These are phyloP conservation scores for Rapana venosa DNA, from an alignment of 2,888 invertebrate genomes.

Conservation along the genomic window DNA sequence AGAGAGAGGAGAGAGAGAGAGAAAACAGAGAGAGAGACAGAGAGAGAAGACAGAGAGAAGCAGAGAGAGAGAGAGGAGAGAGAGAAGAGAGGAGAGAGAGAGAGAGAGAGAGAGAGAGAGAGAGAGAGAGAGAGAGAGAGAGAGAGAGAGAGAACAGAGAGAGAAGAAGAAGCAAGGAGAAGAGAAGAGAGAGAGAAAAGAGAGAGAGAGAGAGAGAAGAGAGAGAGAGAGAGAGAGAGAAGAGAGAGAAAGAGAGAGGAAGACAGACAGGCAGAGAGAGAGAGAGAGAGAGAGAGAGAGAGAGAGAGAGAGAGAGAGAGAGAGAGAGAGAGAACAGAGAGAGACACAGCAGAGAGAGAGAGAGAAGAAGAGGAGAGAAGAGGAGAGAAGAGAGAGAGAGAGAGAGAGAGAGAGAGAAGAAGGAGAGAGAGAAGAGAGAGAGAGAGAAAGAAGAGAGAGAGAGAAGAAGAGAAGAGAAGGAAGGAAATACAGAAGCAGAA, in stretches of 20 bases:
- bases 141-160: not conserved
- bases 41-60: not conserved
- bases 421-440: not conserved
- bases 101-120: conserved; percentile 43
- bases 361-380: too few relatives aligned
- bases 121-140: not conserved
- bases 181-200: too few relatives aligned
- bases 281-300: conserved; percentile 8
- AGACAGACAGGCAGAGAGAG: not conserved
- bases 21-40: too few relatives aligned
- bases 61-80: conserved; percentile 13
- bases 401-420: not conserved
- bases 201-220: too few relatives aligned
- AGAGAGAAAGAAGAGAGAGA: not conserved
- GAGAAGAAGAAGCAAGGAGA: too few relatives aligned
- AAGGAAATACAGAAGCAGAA: too few relatives aligned
- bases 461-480: not conserved
- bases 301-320: conserved; percentile 9
- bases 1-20: not conserved
- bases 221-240: conserved; percentile 4
- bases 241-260: not conserved
- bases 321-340: conserved; percentile 14
- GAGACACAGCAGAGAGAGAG: too few relatives aligned
- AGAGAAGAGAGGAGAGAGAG: not conserved
- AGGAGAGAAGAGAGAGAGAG: too few relatives aligned